A percentile compares a stretch with the other conserved stretches of the same genome.
These are phyloP conservation scores for Leguminivora glycinivorella DNA, from an alignment of 1,140 invertebrate species.

Conservation along the genomic window DNA sequence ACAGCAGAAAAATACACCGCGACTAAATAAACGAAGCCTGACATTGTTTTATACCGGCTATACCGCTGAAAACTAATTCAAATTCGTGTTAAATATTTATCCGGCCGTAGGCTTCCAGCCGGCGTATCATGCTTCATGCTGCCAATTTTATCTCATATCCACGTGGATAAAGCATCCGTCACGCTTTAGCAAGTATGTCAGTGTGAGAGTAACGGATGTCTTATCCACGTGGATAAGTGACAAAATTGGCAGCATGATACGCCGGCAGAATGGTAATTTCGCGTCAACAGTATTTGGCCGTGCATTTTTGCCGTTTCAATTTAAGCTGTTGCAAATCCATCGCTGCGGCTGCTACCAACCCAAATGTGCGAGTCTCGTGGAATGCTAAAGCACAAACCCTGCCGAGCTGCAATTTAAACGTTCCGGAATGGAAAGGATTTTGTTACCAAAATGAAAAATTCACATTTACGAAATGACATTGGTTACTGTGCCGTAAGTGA, in stretches of 20 bases:
- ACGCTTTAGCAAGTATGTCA: too few species aligned
- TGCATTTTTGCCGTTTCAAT: conserved; percentile 64
- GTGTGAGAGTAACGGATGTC: too few species aligned
- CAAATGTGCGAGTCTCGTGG: conserved; percentile 41
- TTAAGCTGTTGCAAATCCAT: conserved; percentile 50
- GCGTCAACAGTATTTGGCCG: conserved; percentile 55
- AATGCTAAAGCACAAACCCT: conserved; percentile 38
- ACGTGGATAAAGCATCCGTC: too few species aligned
- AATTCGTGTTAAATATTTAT: conserved; percentile 71
- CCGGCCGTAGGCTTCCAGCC: conserved; percentile 59
- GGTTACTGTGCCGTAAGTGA: conserved; percentile 7
- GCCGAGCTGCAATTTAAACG: conserved; percentile 9
- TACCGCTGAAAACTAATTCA: conserved; percentile 43
- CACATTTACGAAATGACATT: conserved; percentile 13
- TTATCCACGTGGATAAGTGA: too few species aligned
- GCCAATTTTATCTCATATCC: too few species aligned
- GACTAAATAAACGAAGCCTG: conserved; percentile 14
- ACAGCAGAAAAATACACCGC: not conserved
- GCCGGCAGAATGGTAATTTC: conserved; percentile 72
- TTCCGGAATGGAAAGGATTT: conserved; percentile 24
- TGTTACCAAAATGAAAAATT: conserved; percentile 16
- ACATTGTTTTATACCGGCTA: conserved; percentile 13
- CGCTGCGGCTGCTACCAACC: conserved; percentile 35
- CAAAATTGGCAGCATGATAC: too few species aligned
- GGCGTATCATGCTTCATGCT: too few species aligned